Base-by-base conservation (phyloP, 2,888 invertebrate genomes). In the Notodonta dromedarius region DNA sequence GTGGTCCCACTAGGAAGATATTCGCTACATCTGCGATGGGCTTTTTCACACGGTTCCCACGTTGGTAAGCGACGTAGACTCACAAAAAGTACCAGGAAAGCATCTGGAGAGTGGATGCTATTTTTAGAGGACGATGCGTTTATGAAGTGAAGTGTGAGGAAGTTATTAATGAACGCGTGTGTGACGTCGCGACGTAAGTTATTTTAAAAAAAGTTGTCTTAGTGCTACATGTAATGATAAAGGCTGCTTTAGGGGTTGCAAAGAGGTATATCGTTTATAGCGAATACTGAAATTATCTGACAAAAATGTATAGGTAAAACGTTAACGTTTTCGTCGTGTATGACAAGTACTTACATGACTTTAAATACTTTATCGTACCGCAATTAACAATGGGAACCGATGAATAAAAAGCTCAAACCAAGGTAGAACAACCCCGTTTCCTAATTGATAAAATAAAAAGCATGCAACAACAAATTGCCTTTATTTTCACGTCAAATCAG, bases 101-200 rank as follows among this genome's bases (percentile, higher is more conserved):
- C 93, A 93, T 92, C 91, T 93, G 92, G 88, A 66, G 88, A 66
- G 74, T 78, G 78, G 77, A 70, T 70, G 78, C 78, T 91, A 93
- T 90, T 87, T 92, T 84, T 76, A 83, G 90, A 60, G 62, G 66
- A 69, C 78, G 76, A 81, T 64, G 78, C 83, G 83, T 84, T 85
- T 84, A 82, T 82, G 77, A 79, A 81, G 83, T 83, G 74, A 82
- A 83, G 79, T 84, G 82, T 80, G 78, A 83, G 86, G 83, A 85
- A 85, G 85, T 83, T 79, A 82, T 80, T 81, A 79, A 82, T 78
- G 79, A 83, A 78, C 66, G 69, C 71, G 60, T 68, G 67, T 62
- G 58, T 52, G 57, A 63, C 66, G 66, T 66, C 66, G 64, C 62
- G 65, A 66, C 60, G 46, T n/a, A 46, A 46, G 46, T 13, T 46